These are phyloP conservation scores for Ornithoptera alexandrae DNA, from an alignment of 2,888 invertebrate species.

Conservation along the genomic window DNA sequence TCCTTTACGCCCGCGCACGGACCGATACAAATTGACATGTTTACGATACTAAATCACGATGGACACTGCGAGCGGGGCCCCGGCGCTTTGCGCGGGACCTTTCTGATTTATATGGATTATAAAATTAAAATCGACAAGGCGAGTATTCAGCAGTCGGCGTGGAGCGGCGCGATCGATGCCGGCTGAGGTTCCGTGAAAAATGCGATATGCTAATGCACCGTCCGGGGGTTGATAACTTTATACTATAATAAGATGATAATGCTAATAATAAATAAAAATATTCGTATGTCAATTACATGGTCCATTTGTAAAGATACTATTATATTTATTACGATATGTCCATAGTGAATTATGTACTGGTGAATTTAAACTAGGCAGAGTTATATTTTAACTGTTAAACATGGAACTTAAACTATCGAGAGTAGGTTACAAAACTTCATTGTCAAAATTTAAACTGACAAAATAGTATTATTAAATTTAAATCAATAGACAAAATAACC, in stretches of 20 bases:
- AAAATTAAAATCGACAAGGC: conserved; percentile 41
- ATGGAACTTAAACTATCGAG: no score
- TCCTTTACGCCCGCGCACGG: conserved; percentile 40
- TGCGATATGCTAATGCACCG: background rate
- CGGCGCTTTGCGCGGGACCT: conserved; percentile 36
- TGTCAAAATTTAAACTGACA: no score
- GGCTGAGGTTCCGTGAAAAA: background rate
- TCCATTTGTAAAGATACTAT: no score
- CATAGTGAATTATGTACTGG: no score
- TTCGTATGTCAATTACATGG: no score
- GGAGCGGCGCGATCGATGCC: background rate
- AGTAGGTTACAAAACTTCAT: no score
- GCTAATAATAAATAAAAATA: no score
- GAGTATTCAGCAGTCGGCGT: conserved; percentile 40
- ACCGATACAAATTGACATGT: conserved; percentile 56
- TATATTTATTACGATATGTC: no score
- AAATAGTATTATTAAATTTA: background rate
- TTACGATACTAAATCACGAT: conserved; percentile 55
- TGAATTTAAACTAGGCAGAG: no score
- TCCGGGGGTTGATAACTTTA: background rate
- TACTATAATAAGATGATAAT: no score
- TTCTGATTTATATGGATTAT: conserved; percentile 40
- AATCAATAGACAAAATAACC: background rate
- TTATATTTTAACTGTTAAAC: no score
- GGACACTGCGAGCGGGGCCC: conserved; percentile 42